Percentiles rank a stretch among this genome's conserved stretches.
Conservation (phyloP, 2,888 invertebrate genomes). For the Lymantria dispar region DNA sequence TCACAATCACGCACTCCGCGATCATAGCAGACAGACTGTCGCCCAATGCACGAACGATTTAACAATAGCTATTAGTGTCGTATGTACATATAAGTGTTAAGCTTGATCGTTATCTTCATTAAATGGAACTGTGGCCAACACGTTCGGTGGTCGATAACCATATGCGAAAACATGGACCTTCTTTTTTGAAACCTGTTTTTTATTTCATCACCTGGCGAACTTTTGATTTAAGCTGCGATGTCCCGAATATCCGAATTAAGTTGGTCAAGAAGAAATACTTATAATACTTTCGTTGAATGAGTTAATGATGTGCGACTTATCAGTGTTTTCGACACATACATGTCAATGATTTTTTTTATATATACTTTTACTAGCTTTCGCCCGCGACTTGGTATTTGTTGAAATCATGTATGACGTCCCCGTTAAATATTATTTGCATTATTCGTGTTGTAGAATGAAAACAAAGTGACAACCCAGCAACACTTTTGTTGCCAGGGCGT, state of each 20-base stretch:
- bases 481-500: too few relatives aligned
- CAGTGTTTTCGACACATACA: too few relatives aligned
- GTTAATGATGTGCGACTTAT: neutral
- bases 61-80: slow-evolving; percentile 30
- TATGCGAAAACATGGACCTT: neutral
- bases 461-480: too few relatives aligned
- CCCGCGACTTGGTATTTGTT: too few relatives aligned
- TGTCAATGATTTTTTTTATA: too few relatives aligned
- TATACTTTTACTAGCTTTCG: too few relatives aligned
- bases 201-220: neutral
- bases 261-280: neutral
- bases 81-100: slow-evolving; percentile 20
- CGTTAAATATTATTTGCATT: too few relatives aligned
- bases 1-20: slow-evolving; percentile 25
- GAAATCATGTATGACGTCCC: too few relatives aligned
- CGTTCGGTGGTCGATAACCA: neutral
- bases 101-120: slow-evolving; percentile 20
- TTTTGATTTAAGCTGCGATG: neutral
- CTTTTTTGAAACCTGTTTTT: neutral
- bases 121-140: slow-evolving; percentile 3
- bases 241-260: neutral
- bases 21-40: slow-evolving; percentile 23
- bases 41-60: slow-evolving; percentile 25
- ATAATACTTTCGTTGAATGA: neutral
- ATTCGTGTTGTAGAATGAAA: too few relatives aligned